Evolutionary conservation across 2,113 vertebrate species (phyloP), one percentile per base, ranked within the genome.

Genomic region (Nicator chloris): DNA sequence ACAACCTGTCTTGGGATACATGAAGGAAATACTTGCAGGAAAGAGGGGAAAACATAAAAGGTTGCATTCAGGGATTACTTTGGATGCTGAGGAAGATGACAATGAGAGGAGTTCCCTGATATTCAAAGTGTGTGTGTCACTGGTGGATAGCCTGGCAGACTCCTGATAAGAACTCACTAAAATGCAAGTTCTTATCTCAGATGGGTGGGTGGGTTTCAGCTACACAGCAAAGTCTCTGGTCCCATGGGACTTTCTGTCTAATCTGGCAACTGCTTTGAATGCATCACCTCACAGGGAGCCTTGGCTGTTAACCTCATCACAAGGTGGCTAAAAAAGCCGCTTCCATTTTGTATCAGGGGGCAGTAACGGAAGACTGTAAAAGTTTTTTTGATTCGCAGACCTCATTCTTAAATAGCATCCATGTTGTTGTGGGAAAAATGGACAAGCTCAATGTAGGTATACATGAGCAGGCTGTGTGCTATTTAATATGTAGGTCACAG

Each of bases 211-310:
- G 27, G 37, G 44, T 82, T 92, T 92, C 68, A 84, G 72, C 69
- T 53, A n/a, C 49, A 42, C n/a, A 56, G 88, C 40, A 30, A 69
- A 73, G 72, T n/a, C 54, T 81, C 60, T 44, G 10, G 68, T 88
- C 76, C 49, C 49, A 9, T 33, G 80, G 69, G 80, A 53, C 73
- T 86, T 82, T 70, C 75, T 81, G 76, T 77, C 65, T 95, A 24
- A 94, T 94, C 88, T 90, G 68, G 71, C 78, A 88, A 54, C 60
- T 68, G 61, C 80, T 94, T 93, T 96, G 93, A 88, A 90, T 80
- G 88, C n/a, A 37, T 90, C 78, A 56, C 78, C 59, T 95, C 42
- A 8, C 30, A 47, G 83, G 82, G 71, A 92, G 53, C 64, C 54
- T 83, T 94, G 88, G 65, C 82, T 96, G 56, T 66, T 91, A 81